A percentile compares a stretch with the other conserved stretches of the same genome.
Evolutionary conservation across 2,797 vertebrate species (phyloP).

Genomic region (Glyptemys insculpta): DNA sequence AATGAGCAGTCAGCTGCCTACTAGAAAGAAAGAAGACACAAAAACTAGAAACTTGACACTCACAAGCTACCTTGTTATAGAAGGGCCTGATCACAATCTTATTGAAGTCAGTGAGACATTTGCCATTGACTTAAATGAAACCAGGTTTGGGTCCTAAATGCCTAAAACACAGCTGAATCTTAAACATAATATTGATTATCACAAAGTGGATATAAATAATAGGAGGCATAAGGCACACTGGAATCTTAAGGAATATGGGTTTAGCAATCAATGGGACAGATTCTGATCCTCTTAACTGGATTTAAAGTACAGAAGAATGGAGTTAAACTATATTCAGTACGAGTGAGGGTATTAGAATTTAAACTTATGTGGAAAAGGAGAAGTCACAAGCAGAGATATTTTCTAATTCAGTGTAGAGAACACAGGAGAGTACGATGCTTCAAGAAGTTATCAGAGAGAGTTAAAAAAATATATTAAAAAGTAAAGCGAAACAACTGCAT

Average conservation of each 20-base stretch:
- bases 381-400: not conserved
- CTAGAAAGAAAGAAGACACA: slow-evolving; percentile 24
- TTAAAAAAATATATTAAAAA: not conserved
- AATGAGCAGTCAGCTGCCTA: slow-evolving; percentile 1
- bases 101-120: not conserved
- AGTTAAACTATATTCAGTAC: no score
- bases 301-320: no score
- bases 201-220: not conserved
- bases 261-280: no score
- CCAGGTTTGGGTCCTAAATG: not conserved
- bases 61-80: not conserved
- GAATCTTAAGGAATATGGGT: not conserved
- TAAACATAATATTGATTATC: not conserved
- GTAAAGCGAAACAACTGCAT: not conserved
- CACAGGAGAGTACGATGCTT: rapidly evolving
- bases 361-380: not conserved
- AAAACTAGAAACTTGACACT: slow-evolving; percentile 9
- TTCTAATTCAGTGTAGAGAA: not conserved
- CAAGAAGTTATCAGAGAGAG: not conserved
- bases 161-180: not conserved
- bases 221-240: not conserved
- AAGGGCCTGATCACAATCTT: not conserved
- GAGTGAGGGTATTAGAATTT: no score
- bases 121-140: not conserved
- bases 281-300: no score